These are phyloP conservation scores for Stenchaetothrips biformis DNA, from an alignment of 2,888 invertebrate genomes.

Conservation along the genomic window DNA sequence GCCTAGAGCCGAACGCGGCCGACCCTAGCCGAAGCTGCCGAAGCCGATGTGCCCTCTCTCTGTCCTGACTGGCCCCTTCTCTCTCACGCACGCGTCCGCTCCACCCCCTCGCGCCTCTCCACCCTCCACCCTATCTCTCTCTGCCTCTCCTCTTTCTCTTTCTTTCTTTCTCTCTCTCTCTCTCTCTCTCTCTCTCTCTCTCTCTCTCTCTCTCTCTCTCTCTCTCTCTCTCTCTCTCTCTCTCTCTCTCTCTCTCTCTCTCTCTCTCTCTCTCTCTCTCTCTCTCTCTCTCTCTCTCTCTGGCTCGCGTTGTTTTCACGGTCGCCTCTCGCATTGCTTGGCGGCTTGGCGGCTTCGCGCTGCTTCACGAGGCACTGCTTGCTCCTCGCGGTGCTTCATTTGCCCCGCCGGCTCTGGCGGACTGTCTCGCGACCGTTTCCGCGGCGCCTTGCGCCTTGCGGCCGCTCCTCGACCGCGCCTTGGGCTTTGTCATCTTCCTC, in stretches of 20 bases:
- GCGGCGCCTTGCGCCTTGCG: too few species aligned
- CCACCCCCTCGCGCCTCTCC: neutral
- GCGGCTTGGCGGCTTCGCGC: neutral
- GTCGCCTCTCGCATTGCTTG: neutral
- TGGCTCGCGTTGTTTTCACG: neutral
- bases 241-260: neutral
- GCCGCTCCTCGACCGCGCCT: too few species aligned
- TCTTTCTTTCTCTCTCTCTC: neutral
- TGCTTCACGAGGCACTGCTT: too few species aligned
- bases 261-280: neutral
- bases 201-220: neutral
- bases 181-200: neutral
- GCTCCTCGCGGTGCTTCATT: too few species aligned
- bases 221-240: neutral
- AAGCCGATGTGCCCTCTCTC: neutral
- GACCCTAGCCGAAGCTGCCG: neutral
- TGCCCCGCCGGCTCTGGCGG: too few species aligned
- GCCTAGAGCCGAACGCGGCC: neutral
- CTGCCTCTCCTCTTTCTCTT: neutral
- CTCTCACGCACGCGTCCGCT: neutral
- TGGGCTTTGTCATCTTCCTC: too few species aligned
- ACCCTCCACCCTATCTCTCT: neutral
- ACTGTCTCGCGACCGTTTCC: too few species aligned
- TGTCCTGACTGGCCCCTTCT: neutral
- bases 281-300: neutral